A percentile compares a stretch with the other conserved stretches of the same genome.
These are phyloP conservation scores for Pammene aurita DNA, from an alignment of 2,888 invertebrate species.

Conservation along the genomic window DNA sequence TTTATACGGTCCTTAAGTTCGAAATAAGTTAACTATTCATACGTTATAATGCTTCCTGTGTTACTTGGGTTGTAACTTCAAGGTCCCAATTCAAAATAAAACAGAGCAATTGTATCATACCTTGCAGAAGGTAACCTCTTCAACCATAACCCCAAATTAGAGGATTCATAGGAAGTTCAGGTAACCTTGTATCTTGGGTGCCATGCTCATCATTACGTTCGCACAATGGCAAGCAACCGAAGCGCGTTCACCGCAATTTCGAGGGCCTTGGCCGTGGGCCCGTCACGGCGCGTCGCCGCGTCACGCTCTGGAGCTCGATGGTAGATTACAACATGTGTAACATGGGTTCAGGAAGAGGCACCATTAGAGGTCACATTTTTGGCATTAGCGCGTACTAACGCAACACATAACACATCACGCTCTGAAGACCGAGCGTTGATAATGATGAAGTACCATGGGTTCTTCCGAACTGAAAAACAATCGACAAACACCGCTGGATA, in stretches of 20 bases:
- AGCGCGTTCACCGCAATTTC: constrained; percentile 26
- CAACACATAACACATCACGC: too few relatives aligned
- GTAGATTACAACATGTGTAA: constrained; percentile 1
- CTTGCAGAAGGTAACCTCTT: neutral
- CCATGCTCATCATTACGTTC: constrained; percentile 2
- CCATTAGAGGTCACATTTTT: neutral
- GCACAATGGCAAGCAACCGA: constrained; percentile 17
- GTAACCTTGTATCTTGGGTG: constrained; percentile 18
- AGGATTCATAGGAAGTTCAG: neutral
- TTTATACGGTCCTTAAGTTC: too few relatives aligned
- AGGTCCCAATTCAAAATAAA: too few relatives aligned
- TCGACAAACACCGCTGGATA: too few relatives aligned
- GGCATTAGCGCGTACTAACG: too few relatives aligned
- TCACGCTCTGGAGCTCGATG: constrained; percentile 19
- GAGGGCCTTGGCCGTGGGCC: constrained; percentile 20
- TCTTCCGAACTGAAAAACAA: too few relatives aligned
- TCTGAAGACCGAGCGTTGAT: too few relatives aligned
- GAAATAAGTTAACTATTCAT: too few relatives aligned
- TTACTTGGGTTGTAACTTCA: too few relatives aligned
- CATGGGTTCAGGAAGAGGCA: neutral
- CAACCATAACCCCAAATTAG: neutral
- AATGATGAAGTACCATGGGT: too few relatives aligned
- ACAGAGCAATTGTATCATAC: too few relatives aligned
- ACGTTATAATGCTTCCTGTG: too few relatives aligned
- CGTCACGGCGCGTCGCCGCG: constrained; percentile 14